Percentiles rank a stretch among this genome's conserved stretches.
Evolutionary conservation across 2,888 invertebrate species (phyloP).

Genomic region (Eilema caniola): DNA sequence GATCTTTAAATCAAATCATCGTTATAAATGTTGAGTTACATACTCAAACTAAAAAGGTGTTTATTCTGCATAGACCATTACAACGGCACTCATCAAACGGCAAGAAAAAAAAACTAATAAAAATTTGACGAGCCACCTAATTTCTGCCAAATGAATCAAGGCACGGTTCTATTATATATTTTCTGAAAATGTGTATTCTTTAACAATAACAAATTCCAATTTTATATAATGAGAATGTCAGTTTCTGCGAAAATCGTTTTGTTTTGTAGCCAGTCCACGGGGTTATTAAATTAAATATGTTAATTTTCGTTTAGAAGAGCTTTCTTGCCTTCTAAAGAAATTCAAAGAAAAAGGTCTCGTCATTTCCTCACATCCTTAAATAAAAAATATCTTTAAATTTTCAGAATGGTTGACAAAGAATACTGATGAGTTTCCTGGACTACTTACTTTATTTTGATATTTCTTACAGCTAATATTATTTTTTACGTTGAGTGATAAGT

Average conservation of each 20-base stretch:
- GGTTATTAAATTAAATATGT: constrained; percentile 2
- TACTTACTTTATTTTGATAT: constrained; percentile 4
- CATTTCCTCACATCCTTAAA: not conserved
- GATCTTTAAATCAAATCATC: not conserved
- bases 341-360: not conserved
- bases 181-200: not conserved
- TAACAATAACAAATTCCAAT: not conserved
- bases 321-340: not conserved
- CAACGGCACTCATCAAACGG: too few species aligned
- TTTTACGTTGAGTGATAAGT: not conserved
- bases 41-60: too few species aligned
- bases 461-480: not conserved
- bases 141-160: too few species aligned
- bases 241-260: not conserved
- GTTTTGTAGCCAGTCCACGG: not conserved
- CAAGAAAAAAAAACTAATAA: too few species aligned
- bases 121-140: too few species aligned
- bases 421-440: constrained; percentile 2
- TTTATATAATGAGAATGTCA: not conserved
- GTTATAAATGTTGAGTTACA: not conserved
- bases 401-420: constrained; percentile 2
- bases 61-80: too few species aligned
- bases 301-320: not conserved
- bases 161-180: too few species aligned
- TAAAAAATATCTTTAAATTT: constrained; percentile 11